phyloP scores from a whole-genome alignment of 2,113 vertebrate genomes.

The Struthidea cinerea region DNA sequence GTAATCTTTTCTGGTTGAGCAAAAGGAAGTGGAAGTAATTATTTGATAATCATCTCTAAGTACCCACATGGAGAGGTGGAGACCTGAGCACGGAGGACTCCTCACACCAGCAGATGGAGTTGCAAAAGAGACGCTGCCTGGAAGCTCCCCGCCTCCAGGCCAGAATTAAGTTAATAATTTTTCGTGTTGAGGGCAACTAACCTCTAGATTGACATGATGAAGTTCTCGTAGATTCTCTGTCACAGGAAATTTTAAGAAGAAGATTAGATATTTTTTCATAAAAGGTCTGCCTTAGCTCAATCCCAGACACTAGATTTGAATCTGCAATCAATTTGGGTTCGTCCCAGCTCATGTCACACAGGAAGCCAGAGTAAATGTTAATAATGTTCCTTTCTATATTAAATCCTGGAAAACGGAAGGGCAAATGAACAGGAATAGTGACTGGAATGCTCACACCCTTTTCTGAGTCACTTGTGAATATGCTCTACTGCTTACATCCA shows the following conservation, averaged over 20 bases:
- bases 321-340: background rate
- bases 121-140: background rate
- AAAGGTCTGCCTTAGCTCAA: background rate
- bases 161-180: slow-evolving; percentile 1
- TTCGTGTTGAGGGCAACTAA: background rate
- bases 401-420: background rate
- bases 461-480: background rate
- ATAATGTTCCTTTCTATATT: background rate
- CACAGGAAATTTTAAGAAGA: background rate
- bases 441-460: background rate
- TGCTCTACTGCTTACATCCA: background rate
- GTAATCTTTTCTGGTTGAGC: background rate
- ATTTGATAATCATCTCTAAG: slow-evolving; percentile 51
- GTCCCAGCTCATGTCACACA: background rate
- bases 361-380: background rate
- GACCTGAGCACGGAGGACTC: background rate
- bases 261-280: background rate
- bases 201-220: background rate
- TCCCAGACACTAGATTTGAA: background rate
- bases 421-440: background rate
- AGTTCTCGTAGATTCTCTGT: background rate
- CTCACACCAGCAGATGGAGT: background rate
- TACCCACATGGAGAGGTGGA: background rate
- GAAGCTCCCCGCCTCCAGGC: background rate
- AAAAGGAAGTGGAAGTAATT: slow-evolving; percentile 35